Evolutionary conservation across 1,140 invertebrate species (phyloP), one percentile per base, ranked within the genome.

Genomic region (Zophobas atratus): DNA sequence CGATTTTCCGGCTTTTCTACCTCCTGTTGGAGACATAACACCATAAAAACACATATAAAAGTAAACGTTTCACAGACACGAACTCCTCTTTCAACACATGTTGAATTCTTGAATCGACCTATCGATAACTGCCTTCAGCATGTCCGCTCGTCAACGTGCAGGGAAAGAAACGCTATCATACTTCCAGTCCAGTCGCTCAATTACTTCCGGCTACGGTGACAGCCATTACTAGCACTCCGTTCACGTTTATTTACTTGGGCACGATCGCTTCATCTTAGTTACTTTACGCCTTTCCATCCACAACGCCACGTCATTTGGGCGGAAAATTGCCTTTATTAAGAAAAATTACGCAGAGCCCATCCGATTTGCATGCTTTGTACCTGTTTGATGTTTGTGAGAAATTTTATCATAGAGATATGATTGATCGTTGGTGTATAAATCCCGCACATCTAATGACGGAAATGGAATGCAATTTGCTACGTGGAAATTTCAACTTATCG

Each of bases 261-360:
- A 67, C 38, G 38, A 67, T 43, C 60, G 60, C 39, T 67, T 43
- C 60, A 67, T 67, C 60, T 67, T 67, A 43, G 60, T 67, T 67
- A 67, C 60, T 67, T 57, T 57, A 3, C 33, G 55, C 55, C 34
- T 57, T 57, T 57, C 49, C 49, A 51, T 51, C 49, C 20, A 20
- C 6, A 51, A 4, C 3, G 2, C 2, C 49, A 20, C 49, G 49
- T 51, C 49, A 51, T 51, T 67, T 67, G 39, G 20, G 38, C 60
- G 60, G 60, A 67, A 67, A 67, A 67, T 67, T 67, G 60, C 60
- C 34, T 67, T 43, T 67, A 67, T 67, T 67, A 67, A 67, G 60
- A 67, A 67, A 67, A 67, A 67, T 67, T 67, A 43, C 60, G 35
- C n/a, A 43, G 43, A 32, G 38, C 57, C 6, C 36, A 20, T 60